These are phyloP conservation scores for Hermatobates lingyangjiaoensis DNA, from an alignment of 1,140 invertebrate genomes.

Conservation along the genomic window DNA sequence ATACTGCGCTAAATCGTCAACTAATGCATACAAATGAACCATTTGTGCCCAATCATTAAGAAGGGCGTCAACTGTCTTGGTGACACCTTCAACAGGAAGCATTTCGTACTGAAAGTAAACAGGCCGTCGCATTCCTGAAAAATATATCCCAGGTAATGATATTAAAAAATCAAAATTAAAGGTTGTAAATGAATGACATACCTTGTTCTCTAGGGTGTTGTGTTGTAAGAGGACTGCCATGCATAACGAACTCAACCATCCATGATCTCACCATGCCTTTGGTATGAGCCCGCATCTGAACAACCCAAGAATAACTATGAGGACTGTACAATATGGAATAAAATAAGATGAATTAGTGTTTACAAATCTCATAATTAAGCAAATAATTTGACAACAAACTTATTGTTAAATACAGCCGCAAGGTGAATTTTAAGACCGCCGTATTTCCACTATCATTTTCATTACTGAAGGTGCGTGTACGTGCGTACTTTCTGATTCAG, in stretches of 20 bases:
- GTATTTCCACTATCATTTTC: too few species aligned
- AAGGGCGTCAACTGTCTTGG: constrained; percentile 60
- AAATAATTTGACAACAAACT: too few species aligned
- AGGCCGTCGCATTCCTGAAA: constrained; percentile 49
- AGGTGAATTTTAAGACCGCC: too few species aligned
- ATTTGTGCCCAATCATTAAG: constrained; percentile 82
- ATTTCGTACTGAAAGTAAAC: constrained; percentile 80
- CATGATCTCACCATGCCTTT: constrained; percentile 42
- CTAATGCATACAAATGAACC: constrained; percentile 66
- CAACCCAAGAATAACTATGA: too few species aligned
- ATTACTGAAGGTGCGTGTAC: too few species aligned
- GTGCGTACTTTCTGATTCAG: too few species aligned
- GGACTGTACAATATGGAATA: too few species aligned
- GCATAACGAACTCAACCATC: constrained; percentile 80
- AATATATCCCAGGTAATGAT: constrained; percentile 3
- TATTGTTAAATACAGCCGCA: too few species aligned
- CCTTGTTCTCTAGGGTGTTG: constrained; percentile 70
- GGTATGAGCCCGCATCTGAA: constrained; percentile 42
- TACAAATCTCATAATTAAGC: too few species aligned
- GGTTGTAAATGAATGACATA: constrained; percentile 20
- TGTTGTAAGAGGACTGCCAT: constrained; percentile 59
- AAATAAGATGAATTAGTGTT: too few species aligned
- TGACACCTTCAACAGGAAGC: constrained; percentile 45
- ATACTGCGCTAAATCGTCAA: constrained; percentile 57
- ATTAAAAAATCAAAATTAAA: constrained; percentile 7